These are phyloP conservation scores for Perca schrenkii DNA, from an alignment of 2,113 vertebrate genomes.

Conservation along the genomic window DNA sequence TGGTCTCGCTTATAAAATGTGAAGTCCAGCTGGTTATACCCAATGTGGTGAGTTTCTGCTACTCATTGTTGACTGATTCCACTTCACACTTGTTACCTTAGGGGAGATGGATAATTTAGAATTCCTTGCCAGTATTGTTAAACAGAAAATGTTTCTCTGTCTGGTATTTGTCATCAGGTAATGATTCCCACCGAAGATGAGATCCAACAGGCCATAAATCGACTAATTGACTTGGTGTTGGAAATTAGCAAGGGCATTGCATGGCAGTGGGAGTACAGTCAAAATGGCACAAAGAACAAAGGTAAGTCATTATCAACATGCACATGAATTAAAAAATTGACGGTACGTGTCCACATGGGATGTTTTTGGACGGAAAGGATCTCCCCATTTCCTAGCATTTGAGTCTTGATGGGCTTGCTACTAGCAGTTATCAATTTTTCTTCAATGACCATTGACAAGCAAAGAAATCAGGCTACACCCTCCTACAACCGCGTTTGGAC, in stretches of 20 bases:
- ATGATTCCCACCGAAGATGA: constrained; percentile 88
- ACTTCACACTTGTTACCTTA: background rate
- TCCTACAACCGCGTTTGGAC: too few relatives aligned
- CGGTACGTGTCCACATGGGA: too few relatives aligned
- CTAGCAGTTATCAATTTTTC: too few relatives aligned
- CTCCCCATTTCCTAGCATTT: too few relatives aligned
- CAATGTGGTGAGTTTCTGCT: constrained; percentile 80
- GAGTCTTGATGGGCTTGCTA: too few relatives aligned
- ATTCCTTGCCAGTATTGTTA: background rate
- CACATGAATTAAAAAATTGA: constrained; percentile 21
- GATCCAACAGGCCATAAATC: constrained; percentile 86
- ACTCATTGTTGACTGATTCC: background rate
- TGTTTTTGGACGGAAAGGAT: too few relatives aligned
- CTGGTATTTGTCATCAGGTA: constrained; percentile 73
- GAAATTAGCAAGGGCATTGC: constrained; percentile 87
- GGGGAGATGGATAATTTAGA: background rate
- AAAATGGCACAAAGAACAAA: background rate
- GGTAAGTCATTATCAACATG: constrained; percentile 23
- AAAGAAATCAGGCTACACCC: too few relatives aligned
- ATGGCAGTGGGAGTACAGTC: constrained; percentile 82
- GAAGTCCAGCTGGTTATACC: constrained; percentile 86
- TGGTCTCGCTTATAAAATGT: constrained; percentile 81
- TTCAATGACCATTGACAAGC: too few relatives aligned
- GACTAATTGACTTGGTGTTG: constrained; percentile 82
- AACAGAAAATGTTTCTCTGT: background rate